Conservation (phyloP, 2,888 invertebrate genomes). For the Cryptocephalus moraei region DNA sequence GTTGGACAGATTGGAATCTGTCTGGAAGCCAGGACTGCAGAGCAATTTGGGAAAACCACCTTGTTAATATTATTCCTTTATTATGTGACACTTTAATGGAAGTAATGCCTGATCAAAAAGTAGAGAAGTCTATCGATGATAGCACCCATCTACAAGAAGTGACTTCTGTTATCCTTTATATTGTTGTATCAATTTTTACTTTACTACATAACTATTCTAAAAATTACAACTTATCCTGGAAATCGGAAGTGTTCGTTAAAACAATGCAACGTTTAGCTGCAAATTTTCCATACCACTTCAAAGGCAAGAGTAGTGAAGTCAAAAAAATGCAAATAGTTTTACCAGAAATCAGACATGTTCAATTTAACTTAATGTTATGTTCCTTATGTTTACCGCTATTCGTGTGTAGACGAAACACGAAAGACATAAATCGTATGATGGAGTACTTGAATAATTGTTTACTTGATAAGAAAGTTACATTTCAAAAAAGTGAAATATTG, state of each 20-base stretch:
- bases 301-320: too few species aligned
- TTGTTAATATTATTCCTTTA: conserved; percentile 61
- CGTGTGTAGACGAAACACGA: conserved; percentile 14
- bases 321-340: too few species aligned
- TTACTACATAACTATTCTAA: too few species aligned
- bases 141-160: conserved; percentile 45
- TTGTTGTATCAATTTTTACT: conserved; percentile 23
- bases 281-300: too few species aligned
- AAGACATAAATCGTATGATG: conserved; percentile 15
- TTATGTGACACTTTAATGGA: conserved; percentile 80
- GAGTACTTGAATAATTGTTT: conserved; percentile 19
- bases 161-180: conserved; percentile 49
- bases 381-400: conserved; percentile 18
- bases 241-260: too few species aligned
- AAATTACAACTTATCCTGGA: too few species aligned
- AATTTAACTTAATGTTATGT: not conserved
- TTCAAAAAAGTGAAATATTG: too few species aligned
- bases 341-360: too few species aligned
- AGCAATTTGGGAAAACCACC: conserved; percentile 42
- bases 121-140: conserved; percentile 10
- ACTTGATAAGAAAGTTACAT: conserved; percentile 5
- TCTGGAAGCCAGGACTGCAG: conserved; percentile 1
- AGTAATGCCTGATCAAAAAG: conserved; percentile 45
- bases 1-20: conserved; percentile 3
- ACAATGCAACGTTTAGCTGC: too few species aligned